A percentile compares a stretch with the other conserved stretches of the same genome.
phyloP scores from a whole-genome alignment of 2,888 invertebrate species.

The Lasioglossum lativentre region DNA sequence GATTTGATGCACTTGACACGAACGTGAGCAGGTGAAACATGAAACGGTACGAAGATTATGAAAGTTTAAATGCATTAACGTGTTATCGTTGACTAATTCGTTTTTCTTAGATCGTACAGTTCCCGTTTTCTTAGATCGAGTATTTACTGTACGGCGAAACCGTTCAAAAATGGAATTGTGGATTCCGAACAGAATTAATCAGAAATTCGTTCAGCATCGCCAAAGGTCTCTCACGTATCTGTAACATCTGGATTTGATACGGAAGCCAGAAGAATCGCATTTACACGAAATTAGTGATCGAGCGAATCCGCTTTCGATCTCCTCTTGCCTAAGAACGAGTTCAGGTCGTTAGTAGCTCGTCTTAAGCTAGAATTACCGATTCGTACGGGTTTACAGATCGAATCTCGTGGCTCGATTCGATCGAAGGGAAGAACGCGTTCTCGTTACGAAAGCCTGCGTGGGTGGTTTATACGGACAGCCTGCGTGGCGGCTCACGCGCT shows the following conservation, averaged over 20 bases:
- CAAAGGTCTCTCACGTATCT: neutral
- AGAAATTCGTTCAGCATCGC: neutral
- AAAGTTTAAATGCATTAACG: too few relatives aligned
- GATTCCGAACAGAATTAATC: neutral
- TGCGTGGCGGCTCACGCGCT: conserved; percentile 1
- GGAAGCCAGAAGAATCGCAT: neutral
- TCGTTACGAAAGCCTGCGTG: conserved; percentile 47
- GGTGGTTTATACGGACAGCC: conserved; percentile 23
- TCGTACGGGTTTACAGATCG: neutral
- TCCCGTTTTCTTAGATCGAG: too few relatives aligned
- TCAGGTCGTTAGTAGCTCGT: neutral
- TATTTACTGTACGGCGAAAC: too few relatives aligned
- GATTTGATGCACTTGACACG: too few relatives aligned
- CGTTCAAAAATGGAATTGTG: neutral
- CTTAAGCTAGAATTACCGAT: neutral
- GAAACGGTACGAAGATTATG: too few relatives aligned
- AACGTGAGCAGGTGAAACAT: too few relatives aligned
- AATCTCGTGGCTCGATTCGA: neutral
- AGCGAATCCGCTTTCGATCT: neutral
- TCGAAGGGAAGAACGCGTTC: neutral
- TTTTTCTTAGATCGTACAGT: too few relatives aligned
- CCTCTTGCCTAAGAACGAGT: neutral
- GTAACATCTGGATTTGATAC: neutral
- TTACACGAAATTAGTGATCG: neutral
- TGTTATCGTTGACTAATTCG: too few relatives aligned